Evolutionary conservation across 23 tunicate species (phyloP), one percentile per base, ranked within the genome.

Genomic region (Trididemnum nubilum): DNA sequence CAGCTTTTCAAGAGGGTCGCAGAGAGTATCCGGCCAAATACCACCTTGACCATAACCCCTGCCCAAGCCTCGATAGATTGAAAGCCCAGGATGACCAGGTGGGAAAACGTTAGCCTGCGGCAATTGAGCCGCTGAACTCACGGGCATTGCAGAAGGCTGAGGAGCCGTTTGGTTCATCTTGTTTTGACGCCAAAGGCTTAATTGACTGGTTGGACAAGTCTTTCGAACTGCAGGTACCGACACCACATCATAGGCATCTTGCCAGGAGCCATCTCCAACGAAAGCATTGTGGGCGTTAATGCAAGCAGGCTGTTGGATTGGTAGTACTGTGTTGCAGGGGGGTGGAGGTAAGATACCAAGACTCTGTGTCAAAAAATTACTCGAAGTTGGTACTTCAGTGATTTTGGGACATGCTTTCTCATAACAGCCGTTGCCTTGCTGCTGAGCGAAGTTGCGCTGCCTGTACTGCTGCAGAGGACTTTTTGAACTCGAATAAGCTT

Each of bases 391-490:
- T n/a, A 39, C 78, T 21, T 71, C 57, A 30, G 32, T 28, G 1
- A 82, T 25, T 19, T 82, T 49, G 36, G 39, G 65, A 36, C 79
- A 71, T 33, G 76, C 58, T 30, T 86, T 86, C 40, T 86, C 85
- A 36, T 32, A 71, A 44, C 70, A 76, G 18, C 66, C 76, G 2
- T 59, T 19, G 5, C 34, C 63, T n/a, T n/a, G n/a, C 59, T 87
- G 92, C 76, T 87, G 92, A 66, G 65, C 34, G 36, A 87, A 64
- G 70, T 34, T 81, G 0, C 92, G 81, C 67, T 87, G 92, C 33
- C 92, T 73, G 52, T 87, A 87, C 44, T 87, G 92, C 86, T 87
- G 92, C 70, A 87, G 35, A 12, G 92, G 92, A 73, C 92, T 86
- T 24, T 74, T 70, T 2, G 89, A 64, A 31, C 15, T 64, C 19